These are phyloP conservation scores for Alauda arvensis DNA, from an alignment of 2,797 vertebrate species.

Conservation along the genomic window DNA sequence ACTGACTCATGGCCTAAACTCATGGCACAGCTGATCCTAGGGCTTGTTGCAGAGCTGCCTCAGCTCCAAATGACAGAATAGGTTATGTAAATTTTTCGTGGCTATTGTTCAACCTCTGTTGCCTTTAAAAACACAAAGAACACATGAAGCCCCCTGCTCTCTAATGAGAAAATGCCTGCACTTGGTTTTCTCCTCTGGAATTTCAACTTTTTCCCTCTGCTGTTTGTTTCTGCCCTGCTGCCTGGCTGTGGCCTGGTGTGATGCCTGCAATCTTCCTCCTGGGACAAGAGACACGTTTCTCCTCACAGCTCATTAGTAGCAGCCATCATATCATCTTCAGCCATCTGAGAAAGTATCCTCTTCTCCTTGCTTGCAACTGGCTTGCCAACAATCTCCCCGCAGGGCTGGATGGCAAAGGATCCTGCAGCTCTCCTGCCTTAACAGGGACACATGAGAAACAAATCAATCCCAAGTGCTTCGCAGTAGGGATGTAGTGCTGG, in stretches of 20 bases:
- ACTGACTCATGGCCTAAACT: background rate
- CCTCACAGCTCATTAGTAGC: constrained; percentile 12
- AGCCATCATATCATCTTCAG: constrained; percentile 16
- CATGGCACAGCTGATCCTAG: background rate
- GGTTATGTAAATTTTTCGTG: background rate
- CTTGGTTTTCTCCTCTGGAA: constrained; percentile 31
- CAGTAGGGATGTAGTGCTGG: constrained; percentile 20
- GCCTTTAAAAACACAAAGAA: constrained; percentile 24
- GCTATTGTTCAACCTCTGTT: background rate
- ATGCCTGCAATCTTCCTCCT: background rate
- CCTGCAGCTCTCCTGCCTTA: constrained; percentile 27
- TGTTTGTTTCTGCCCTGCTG: background rate
- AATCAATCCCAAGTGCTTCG: background rate
- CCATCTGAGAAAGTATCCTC: constrained; percentile 28
- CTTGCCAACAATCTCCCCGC: background rate
- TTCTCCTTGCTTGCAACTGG: background rate
- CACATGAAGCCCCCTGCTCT: background rate
- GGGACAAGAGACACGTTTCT: constrained; percentile 17
- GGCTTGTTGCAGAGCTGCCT: background rate
- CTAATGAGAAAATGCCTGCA: constrained; percentile 1
- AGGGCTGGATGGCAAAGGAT: constrained; percentile 19
- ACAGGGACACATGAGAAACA: constrained; percentile 6
- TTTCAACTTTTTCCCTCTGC: background rate
- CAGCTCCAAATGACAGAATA: background rate
- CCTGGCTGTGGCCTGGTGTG: background rate